phyloP scores from a whole-genome alignment of 2,113 vertebrate genomes.

The Entomyzon cyanotis region DNA sequence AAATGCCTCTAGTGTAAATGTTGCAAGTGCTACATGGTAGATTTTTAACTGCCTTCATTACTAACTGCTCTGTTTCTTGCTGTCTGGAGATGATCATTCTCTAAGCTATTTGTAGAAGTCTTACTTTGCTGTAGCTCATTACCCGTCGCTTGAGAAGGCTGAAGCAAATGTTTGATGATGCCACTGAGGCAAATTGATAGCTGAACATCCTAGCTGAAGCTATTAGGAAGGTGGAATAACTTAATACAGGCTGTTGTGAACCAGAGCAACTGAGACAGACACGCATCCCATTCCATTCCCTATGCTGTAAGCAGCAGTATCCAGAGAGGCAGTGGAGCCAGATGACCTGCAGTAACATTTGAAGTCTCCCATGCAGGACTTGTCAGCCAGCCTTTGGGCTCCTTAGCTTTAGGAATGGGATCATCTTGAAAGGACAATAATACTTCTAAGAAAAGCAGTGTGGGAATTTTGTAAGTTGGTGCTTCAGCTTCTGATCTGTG shows the following conservation, averaged over 20 bases:
- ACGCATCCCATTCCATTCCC: neutral
- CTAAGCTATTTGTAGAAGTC: neutral
- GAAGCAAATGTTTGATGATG: neutral
- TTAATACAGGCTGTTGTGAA: neutral
- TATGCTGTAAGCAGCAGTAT: neutral
- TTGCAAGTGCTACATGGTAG: neutral
- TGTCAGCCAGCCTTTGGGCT: neutral
- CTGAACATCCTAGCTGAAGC: neutral
- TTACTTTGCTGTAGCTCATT: neutral
- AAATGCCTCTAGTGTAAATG: neutral
- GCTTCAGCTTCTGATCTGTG: neutral
- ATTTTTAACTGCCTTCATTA: neutral
- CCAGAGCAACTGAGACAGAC: neutral
- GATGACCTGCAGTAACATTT: neutral
- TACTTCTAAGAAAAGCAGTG: neutral
- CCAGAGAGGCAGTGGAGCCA: neutral
- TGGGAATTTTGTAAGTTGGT: neutral
- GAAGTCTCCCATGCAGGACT: neutral
- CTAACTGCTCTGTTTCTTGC: neutral
- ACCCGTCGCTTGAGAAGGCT: neutral
- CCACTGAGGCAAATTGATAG: neutral
- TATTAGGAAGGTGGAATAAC: neutral
- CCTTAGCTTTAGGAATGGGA: neutral
- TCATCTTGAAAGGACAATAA: neutral
- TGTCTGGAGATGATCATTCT: neutral